These are phyloP conservation scores for Azorinus chamasolen DNA, from an alignment of 2,888 invertebrate species.

Conservation along the genomic window DNA sequence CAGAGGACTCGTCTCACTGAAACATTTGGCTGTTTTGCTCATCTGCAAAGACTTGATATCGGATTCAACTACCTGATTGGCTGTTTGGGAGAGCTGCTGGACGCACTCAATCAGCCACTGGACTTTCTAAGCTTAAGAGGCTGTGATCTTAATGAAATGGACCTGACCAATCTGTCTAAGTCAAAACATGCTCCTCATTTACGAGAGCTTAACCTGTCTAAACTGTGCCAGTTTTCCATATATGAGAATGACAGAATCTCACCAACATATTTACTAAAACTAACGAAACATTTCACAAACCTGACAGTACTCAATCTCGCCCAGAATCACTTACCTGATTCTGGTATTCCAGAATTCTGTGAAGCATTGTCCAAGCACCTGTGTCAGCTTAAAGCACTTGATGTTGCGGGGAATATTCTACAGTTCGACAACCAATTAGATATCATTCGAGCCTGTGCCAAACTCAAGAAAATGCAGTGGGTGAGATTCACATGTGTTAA, in stretches of 20 bases:
- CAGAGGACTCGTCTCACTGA: slow-evolving; percentile 59
- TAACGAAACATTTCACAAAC: slow-evolving; percentile 69
- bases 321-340: slow-evolving; percentile 75
- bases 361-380: slow-evolving; percentile 58
- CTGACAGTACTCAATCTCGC: slow-evolving; percentile 74
- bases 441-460: slow-evolving; percentile 68
- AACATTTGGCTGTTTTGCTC: slow-evolving; percentile 53
- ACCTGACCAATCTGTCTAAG: slow-evolving; percentile 66
- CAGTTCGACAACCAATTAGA: slow-evolving; percentile 68
- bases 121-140: slow-evolving; percentile 75
- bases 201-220: slow-evolving; percentile 76
- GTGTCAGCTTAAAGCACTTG: slow-evolving; percentile 66
- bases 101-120: slow-evolving; percentile 68
- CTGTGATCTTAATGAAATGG: slow-evolving; percentile 77
- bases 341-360: slow-evolving; percentile 68
- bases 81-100: slow-evolving; percentile 76
- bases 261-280: slow-evolving; percentile 68
- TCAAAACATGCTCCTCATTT: slow-evolving; percentile 73
- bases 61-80: slow-evolving; percentile 78
- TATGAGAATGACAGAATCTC: slow-evolving; percentile 75
- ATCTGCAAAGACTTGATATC: slow-evolving; percentile 73
- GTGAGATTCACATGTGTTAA: slow-evolving; percentile 67
- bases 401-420: slow-evolving; percentile 75
- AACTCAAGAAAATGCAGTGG: slow-evolving; percentile 70
- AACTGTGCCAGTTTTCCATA: slow-evolving; percentile 76